Conservation (phyloP, 2,797 vertebrate species). For the Coregonus sp. region DNA sequence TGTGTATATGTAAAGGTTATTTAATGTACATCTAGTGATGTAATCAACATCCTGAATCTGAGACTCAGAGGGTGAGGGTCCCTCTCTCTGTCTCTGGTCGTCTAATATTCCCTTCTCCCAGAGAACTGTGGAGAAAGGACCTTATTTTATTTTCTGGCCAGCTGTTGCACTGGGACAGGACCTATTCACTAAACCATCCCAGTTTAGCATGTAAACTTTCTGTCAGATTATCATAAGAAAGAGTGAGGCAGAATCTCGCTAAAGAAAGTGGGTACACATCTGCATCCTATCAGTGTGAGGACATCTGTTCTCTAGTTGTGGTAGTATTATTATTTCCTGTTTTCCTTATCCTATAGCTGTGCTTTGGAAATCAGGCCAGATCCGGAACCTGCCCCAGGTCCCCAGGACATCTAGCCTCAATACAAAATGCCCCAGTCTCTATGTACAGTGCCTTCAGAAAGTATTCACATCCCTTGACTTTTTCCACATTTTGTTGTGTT, state of each 20-base stretch:
- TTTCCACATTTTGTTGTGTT: too few relatives aligned
- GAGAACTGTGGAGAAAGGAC: slow-evolving; percentile 15
- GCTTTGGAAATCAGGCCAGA: neutral
- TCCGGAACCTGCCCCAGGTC: slow-evolving; percentile 25
- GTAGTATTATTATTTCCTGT: slow-evolving; percentile 1
- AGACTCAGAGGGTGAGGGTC: slow-evolving; percentile 9
- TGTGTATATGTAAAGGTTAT: slow-evolving; percentile 22
- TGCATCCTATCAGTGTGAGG: slow-evolving; percentile 6
- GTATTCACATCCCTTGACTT: slow-evolving; percentile 3
- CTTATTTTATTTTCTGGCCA: slow-evolving; percentile 38
- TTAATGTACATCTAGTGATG: neutral
- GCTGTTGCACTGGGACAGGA: slow-evolving; percentile 41
- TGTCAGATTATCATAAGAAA: slow-evolving; percentile 42
- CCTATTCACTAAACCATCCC: slow-evolving; percentile 37
- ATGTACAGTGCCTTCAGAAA: slow-evolving; percentile 1
- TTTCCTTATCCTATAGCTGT: slow-evolving; percentile 20
- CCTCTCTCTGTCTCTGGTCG: slow-evolving; percentile 2
- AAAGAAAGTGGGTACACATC: slow-evolving; percentile 10
- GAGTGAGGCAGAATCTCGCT: slow-evolving; percentile 14
- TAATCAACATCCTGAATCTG: slow-evolving; percentile 4
- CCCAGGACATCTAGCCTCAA: slow-evolving; percentile 5
- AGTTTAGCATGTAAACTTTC: slow-evolving; percentile 59
- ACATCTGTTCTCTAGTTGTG: slow-evolving; percentile 5
- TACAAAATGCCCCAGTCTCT: slow-evolving; percentile 11
- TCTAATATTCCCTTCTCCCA: slow-evolving; percentile 2